These are phyloP conservation scores for Coregonus suidteri DNA, from an alignment of 2,797 vertebrate genomes.

Conservation along the genomic window DNA sequence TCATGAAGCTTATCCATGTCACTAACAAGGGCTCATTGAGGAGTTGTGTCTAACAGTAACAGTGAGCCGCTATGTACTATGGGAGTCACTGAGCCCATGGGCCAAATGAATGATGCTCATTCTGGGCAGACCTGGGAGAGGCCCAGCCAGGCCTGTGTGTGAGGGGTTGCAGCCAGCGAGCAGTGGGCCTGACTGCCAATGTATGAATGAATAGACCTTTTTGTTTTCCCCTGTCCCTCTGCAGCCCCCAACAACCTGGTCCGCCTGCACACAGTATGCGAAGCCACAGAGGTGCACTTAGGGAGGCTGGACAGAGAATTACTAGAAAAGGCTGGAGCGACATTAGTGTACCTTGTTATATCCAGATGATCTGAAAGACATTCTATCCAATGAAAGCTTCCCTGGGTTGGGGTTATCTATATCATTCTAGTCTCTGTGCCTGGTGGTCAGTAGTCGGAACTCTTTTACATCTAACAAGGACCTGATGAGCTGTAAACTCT, in stretches of 20 bases:
- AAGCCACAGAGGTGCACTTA: background rate
- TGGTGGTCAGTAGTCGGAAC: background rate
- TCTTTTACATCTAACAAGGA: background rate
- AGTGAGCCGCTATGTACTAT: slow-evolving; percentile 13
- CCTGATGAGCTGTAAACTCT: background rate
- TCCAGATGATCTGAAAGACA: background rate
- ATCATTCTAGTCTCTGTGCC: background rate
- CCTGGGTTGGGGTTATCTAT: background rate
- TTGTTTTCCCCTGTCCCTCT: slow-evolving; percentile 37
- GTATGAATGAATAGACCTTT: slow-evolving; percentile 55
- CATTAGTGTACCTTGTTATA: background rate
- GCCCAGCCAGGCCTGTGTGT: background rate
- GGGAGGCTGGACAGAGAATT: background rate
- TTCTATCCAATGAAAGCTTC: background rate
- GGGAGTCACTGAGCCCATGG: background rate
- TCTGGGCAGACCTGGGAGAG: background rate
- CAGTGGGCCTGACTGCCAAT: background rate
- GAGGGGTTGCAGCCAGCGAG: background rate
- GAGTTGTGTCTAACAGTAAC: background rate
- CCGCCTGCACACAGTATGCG: background rate
- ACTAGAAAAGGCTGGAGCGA: background rate
- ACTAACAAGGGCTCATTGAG: slow-evolving; percentile 18
- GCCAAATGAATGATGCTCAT: background rate
- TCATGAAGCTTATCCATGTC: background rate
- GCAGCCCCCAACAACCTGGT: background rate